A percentile compares a stretch with the other conserved stretches of the same genome.
phyloP scores from a whole-genome alignment of 2,888 invertebrate genomes.

The Andrena flavipes region DNA sequence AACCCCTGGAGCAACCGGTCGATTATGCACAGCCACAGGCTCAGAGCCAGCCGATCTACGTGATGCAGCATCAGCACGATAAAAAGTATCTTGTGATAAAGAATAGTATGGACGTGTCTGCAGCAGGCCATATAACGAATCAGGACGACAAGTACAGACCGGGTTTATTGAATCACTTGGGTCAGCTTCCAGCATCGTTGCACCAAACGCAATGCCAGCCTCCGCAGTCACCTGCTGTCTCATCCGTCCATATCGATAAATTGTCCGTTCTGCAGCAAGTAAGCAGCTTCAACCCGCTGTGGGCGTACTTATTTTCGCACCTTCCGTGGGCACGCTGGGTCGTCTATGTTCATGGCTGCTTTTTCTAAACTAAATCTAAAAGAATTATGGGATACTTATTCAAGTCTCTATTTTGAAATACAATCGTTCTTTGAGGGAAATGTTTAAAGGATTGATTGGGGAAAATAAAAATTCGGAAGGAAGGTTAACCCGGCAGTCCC shows the following conservation, averaged over 20 bases:
- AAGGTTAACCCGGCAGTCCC: too few species aligned
- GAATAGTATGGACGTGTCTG: slow-evolving; percentile 83
- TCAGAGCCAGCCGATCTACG: slow-evolving; percentile 74
- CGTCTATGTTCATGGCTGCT: too few species aligned
- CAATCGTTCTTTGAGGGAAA: too few species aligned
- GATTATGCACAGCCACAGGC: slow-evolving; percentile 79
- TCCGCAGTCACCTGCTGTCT: slow-evolving; percentile 77
- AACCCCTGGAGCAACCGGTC: slow-evolving; percentile 80
- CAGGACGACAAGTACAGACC: slow-evolving; percentile 85
- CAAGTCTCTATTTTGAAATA: too few species aligned
- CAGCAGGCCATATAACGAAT: slow-evolving; percentile 82
- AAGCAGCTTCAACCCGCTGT: slow-evolving; percentile 36
- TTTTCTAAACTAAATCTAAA: too few species aligned
- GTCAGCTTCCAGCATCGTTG: slow-evolving; percentile 74
- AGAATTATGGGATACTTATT: too few species aligned
- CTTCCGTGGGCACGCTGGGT: too few species aligned
- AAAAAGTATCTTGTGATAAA: slow-evolving; percentile 89
- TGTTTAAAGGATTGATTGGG: too few species aligned
- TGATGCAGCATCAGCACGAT: slow-evolving; percentile 85
- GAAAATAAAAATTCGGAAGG: too few species aligned
- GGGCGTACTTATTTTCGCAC: too few species aligned
- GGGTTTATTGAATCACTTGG: slow-evolving; percentile 78
- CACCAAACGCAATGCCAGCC: slow-evolving; percentile 80
- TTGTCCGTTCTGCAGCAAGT: slow-evolving; percentile 80
- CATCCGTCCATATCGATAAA: slow-evolving; percentile 80